Percentiles rank a stretch among this genome's conserved stretches.
These are phyloP conservation scores for Pedionomus torquatus DNA, from an alignment of 2,113 vertebrate genomes.

Conservation along the genomic window DNA sequence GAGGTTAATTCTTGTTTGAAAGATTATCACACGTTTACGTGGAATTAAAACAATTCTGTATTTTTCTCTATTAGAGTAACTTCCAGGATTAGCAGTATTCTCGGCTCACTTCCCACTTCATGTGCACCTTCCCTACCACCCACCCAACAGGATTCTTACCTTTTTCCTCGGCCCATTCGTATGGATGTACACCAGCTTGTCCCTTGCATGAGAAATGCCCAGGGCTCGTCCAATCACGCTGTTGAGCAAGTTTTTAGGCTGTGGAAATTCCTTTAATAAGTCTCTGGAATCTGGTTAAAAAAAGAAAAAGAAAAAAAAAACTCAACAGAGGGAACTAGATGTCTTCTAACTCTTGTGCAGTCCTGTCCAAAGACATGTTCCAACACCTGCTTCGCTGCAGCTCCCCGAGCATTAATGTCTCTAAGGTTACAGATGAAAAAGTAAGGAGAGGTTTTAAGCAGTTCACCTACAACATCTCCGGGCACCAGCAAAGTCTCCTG, in stretches of 20 bases:
- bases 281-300: slow-evolving; percentile 46
- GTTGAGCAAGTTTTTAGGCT: slow-evolving; percentile 89
- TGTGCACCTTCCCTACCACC: not conserved
- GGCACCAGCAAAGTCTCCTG: not conserved
- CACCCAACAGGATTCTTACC: slow-evolving; percentile 68
- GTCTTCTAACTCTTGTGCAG: not conserved
- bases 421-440: rapidly evolving
- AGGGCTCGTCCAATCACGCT: slow-evolving; percentile 84
- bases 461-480: not conserved
- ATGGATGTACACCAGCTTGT: slow-evolving; percentile 87
- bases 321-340: not conserved
- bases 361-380: not conserved
- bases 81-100: not conserved
- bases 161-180: slow-evolving; percentile 84
- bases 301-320: slow-evolving; percentile 63
- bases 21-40: rapidly evolving
- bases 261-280: slow-evolving; percentile 88
- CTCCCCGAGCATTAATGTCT: rapidly evolving
- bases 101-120: not conserved
- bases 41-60: not conserved
- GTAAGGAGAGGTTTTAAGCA: not conserved
- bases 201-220: slow-evolving; percentile 82
- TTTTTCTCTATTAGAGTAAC: not conserved
- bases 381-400: not conserved
- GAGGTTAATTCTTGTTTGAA: not conserved